Conservation (phyloP, 2,797 vertebrate species). For the Botia almorhae region DNA sequence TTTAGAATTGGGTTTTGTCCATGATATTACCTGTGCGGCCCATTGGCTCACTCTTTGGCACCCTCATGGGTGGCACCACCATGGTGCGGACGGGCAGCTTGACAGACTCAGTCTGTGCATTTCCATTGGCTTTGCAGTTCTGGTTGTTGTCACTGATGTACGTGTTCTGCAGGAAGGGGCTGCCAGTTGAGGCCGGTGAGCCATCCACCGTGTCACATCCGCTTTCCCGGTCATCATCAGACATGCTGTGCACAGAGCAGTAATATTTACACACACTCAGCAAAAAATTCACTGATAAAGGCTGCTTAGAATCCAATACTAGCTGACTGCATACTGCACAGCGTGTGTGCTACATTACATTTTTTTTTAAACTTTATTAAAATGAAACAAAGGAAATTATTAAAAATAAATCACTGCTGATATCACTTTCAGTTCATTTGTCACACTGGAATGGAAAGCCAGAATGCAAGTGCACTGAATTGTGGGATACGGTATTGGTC, state of each 20-base stretch:
- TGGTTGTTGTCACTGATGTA: slow-evolving; percentile 85
- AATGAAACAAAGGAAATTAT: background rate
- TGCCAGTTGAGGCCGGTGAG: slow-evolving; percentile 86
- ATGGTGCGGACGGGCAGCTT: slow-evolving; percentile 89
- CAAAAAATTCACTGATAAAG: background rate
- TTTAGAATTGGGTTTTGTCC: background rate
- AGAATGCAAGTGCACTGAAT: background rate
- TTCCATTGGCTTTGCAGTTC: slow-evolving; percentile 80
- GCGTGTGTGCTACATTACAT: no score
- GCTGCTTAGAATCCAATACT: background rate
- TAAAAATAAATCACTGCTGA: background rate
- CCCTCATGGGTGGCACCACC: slow-evolving; percentile 89
- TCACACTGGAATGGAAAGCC: background rate
- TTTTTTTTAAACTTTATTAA: background rate
- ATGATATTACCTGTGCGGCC: slow-evolving; percentile 81
- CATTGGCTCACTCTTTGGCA: slow-evolving; percentile 83
- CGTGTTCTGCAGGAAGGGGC: slow-evolving; percentile 85
- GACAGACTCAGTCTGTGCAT: slow-evolving; percentile 79
- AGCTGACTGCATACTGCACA: background rate
- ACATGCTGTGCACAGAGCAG: slow-evolving; percentile 81
- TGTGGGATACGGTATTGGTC: no score
- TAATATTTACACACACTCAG: background rate
- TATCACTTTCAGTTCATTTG: background rate
- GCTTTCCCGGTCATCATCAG: slow-evolving; percentile 95
- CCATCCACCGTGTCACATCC: slow-evolving; percentile 95